Conservation (phyloP, 2,797 vertebrate genomes). For the Gobio occitaniae region DNA sequence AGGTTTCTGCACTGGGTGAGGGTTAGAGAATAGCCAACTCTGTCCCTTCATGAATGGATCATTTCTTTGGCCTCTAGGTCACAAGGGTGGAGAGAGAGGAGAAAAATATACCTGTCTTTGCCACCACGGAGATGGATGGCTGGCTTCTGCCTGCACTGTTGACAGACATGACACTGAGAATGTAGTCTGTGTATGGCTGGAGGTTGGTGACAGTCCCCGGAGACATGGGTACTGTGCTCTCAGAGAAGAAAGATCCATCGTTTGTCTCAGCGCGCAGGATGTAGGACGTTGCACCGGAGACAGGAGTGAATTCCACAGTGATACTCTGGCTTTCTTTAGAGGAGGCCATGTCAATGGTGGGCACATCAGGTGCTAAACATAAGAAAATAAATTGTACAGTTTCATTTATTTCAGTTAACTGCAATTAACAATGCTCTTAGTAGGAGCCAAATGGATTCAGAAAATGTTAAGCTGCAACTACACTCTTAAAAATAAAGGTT, state of each 20-base stretch:
- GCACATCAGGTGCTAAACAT: constrained; percentile 81
- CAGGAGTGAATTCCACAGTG: constrained; percentile 81
- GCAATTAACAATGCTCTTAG: neutral
- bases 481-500: no score
- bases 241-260: constrained; percentile 75
- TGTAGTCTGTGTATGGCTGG: constrained; percentile 84
- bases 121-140: constrained; percentile 80
- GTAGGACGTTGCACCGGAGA: constrained; percentile 80
- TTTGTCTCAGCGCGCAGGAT: constrained; percentile 77
- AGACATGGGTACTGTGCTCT: constrained; percentile 78
- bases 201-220: constrained; percentile 83
- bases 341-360: constrained; percentile 80
- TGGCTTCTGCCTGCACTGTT: constrained; percentile 84
- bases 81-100: constrained; percentile 30
- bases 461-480: neutral
- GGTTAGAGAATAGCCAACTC: constrained; percentile 53
- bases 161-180: constrained; percentile 83
- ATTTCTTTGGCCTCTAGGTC: constrained; percentile 49
- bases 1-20: constrained; percentile 41
- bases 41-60: constrained; percentile 57
- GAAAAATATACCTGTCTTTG: constrained; percentile 84
- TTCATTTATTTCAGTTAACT: neutral
- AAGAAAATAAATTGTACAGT: neutral
- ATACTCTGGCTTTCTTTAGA: constrained; percentile 87
- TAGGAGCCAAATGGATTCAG: neutral